Base-by-base conservation (phyloP, 2,888 invertebrate genomes). In the Endotricha flammealis region DNA sequence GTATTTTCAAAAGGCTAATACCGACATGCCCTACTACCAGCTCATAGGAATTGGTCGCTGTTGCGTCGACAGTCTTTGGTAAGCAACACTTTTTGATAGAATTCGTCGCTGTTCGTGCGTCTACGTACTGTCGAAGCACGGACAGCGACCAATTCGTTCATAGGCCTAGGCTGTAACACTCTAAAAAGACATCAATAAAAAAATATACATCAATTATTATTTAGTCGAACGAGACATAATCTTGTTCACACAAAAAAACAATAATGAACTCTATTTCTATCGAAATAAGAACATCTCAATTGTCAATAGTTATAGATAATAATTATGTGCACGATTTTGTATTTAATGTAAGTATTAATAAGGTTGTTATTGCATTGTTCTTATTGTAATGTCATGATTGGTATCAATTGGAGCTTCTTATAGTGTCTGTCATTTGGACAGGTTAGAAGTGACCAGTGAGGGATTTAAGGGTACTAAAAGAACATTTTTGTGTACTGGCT, bases 381-480 rank as follows among this genome's bases (percentile, higher is more conserved):
- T 13, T 7, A 16, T 4, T 1, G 11, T 31, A 31, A 5, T 22
- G 12, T 20, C 22, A 10, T 32, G 25, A 13, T 13, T 25, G 16
- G 32, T 27, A 17, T 33, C 25, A 33, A 33, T 33, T 25, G 16
- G 16, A 25, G 25, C 27, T 24, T 13, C 32, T 33, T 24, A 33
- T 24, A 33, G 12, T 8, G 32, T 10, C 12, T 28, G 28, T 13
- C 28, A 13, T 28, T 20, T 13, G 14, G 32, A 32, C 32, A 32
- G 25, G 32, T 32, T 17, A 20, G 6, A 20, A 20, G 20, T 20
- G 17, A 33, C 32, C 32, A 25, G 32, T 8, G 25, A 14, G 25
- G 27, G 27, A 10, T 25, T 25, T 8, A 32, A 10, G 31, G 24
- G 29, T 10, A 29, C 17, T 17, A n/a, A n/a, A 7, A 8, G 30